Base-by-base conservation (phyloP, 2,113 vertebrate genomes). In the Falco punctatus region DNA sequence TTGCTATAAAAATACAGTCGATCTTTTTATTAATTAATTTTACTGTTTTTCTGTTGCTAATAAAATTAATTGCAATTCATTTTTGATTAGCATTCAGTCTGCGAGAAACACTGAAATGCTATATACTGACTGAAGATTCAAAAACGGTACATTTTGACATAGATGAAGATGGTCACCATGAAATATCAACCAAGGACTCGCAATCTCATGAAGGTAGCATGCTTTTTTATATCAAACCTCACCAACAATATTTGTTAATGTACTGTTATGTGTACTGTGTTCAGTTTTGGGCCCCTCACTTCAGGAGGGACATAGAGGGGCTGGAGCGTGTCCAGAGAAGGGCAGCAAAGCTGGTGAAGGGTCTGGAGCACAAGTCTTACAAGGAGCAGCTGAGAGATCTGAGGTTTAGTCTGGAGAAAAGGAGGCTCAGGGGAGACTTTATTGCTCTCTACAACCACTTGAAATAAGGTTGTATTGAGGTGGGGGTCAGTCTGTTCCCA, bases 61-160 rank as follows among this genome's bases (percentile, higher is more conserved):
- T 69, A 87, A 62, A 92, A 94, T 84, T 82, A 90, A 89, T 52
- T 65, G 5, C 15, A 71, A 65, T 12, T 88, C 1, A 22, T 89
- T 84, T 95, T 79, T 93, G 1, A 26, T 59, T 85, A 97, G 97
- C 0, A 2, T 87, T 96, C n/a, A 49, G 28, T 51, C 66, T 94
- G 70, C 54, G 70, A 71, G 1, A 90, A 94, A 97, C 81, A 35
- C 26, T 85, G 77, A 95, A 95, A 81, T 97, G 97, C 84, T 97
- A 85, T 42, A 94, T 97, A 80, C 81, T 87, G 58, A 97, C 97
- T 15, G 95, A 95, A 89, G 96, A 97, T 42, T 97, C 96, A 30
- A 97, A 97, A 96, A 96, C 94, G 11, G 96, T 97, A 27, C 97
- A 96, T 92, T 97, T 97, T 89, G 95, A 91, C 75, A 77, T 97